Evolutionary conservation across 1,140 invertebrate genomes (phyloP).

Genomic region (Bombyx mandarina): DNA sequence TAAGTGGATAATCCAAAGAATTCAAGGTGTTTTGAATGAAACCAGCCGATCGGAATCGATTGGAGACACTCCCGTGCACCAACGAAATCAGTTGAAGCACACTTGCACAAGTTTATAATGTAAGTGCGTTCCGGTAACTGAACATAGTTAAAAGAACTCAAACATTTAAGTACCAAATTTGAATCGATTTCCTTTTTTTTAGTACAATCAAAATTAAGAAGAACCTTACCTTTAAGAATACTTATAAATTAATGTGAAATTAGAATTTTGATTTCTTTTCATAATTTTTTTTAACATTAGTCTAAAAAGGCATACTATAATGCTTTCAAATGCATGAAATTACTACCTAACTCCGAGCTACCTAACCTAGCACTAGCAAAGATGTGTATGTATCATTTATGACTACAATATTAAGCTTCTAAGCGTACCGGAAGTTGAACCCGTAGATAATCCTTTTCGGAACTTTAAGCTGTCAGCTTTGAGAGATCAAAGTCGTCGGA

Average conservation of each 20-base stretch:
- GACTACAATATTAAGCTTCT: neutral
- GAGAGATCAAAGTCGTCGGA: too few relatives aligned
- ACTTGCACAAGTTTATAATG: constrained; percentile 17
- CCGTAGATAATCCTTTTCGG: neutral
- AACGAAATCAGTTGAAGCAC: constrained; percentile 10
- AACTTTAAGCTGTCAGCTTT: too few relatives aligned
- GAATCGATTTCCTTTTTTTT: too few relatives aligned
- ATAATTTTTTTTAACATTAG: too few relatives aligned
- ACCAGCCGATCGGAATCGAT: constrained; percentile 16
- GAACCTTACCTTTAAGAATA: too few relatives aligned
- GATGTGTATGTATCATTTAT: neutral
- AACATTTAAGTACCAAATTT: neutral
- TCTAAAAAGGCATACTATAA: too few relatives aligned
- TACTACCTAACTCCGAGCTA: too few relatives aligned
- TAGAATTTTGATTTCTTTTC: too few relatives aligned
- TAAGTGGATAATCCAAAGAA: neutral
- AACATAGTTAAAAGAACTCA: constrained; percentile 7
- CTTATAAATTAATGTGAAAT: too few relatives aligned
- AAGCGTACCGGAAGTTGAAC: neutral
- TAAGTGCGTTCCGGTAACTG: constrained; percentile 13
- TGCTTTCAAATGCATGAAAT: too few relatives aligned
- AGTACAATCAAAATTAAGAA: too few relatives aligned
- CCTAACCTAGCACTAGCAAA: neutral
- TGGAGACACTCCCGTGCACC: constrained; percentile 16
- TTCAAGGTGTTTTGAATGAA: constrained; percentile 2